Conservation (phyloP, 2,888 invertebrate genomes). For the Pollenia griseotomentosa region DNA sequence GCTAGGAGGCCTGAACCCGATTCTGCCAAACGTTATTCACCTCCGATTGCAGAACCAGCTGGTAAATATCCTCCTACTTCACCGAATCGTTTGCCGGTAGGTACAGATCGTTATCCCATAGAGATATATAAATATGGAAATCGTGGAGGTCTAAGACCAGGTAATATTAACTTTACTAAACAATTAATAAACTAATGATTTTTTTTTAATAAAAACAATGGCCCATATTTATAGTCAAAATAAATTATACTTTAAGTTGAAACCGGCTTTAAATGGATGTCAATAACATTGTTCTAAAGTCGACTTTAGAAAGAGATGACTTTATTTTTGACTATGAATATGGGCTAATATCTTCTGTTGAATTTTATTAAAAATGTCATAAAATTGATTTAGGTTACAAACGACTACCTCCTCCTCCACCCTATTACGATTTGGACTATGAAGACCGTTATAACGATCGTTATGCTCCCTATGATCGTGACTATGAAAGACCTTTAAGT, state of each 20-base stretch:
- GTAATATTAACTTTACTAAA: conserved; percentile 76
- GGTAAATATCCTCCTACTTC: conserved; percentile 84
- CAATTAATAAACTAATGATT: conserved; percentile 66
- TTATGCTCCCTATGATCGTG: conserved; percentile 81
- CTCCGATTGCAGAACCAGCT: conserved; percentile 82
- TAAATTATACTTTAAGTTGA: no score
- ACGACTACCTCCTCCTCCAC: conserved; percentile 80
- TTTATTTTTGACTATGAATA: no score
- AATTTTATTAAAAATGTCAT: background rate
- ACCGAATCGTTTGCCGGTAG: conserved; percentile 86
- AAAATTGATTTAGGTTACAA: conserved; percentile 79
- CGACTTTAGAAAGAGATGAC: no score
- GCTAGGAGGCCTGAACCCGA: conserved; percentile 84
- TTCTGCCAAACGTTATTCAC: conserved; percentile 85
- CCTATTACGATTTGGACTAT: conserved; percentile 83
- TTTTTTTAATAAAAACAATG: background rate
- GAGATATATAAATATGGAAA: conserved; percentile 85
- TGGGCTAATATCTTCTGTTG: background rate
- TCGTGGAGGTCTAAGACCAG: conserved; percentile 83
- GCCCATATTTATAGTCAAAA: no score
- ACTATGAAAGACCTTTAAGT: conserved; percentile 81
- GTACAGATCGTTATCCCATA: conserved; percentile 84
- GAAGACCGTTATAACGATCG: conserved; percentile 82
- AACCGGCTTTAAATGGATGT: no score
- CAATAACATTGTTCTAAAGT: no score